Evolutionary conservation across 2,888 invertebrate species (phyloP), one percentile per base, ranked within the genome.

Genomic region (Anarsia innoxiella): DNA sequence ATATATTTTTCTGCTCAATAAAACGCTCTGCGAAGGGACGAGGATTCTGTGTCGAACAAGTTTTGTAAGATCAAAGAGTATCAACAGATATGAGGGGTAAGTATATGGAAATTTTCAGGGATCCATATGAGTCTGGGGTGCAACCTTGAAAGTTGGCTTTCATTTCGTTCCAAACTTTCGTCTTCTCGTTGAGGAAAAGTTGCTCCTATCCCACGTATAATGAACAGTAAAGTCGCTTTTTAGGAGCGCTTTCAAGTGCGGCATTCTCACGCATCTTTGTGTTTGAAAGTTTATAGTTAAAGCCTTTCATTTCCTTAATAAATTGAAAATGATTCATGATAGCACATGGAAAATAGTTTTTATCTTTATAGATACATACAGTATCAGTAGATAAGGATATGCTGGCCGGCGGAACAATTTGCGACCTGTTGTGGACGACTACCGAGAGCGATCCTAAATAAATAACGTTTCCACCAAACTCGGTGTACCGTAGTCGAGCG

Each of bases 361-460:
- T n/a, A n/a, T n/a, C n/a, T 6, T 19, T 19, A 19, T 19, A 5
- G 19, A 19, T 6, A 19, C 19, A 19, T 19, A n/a, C n/a, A 25
- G 25, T 25, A n/a, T 25, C 8, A 25, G 25, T 25, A 25, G 25
- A 19, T 19, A 19, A 19, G n/a, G 4, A n/a, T 32, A 23, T 10
- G 23, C 12, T n/a, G n/a, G n/a, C n/a, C n/a, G n/a, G n/a, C n/a
- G 44, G 44, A 46, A 31, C 39, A 35, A 34, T 44, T 35, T 38
- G 35, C 40, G 39, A 45, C 44, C 45, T 48, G 51, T 55, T 49
- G 47, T 46, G 41, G 44, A 40, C 34, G 36, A 37, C 29, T 45
- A 45, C 37, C 29, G 42, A 23, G 42, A 44, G 36, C 40, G 52
- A 49, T 53, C 58, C 60, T 63, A 59, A 64, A 65, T 62, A 66